phyloP scores from a whole-genome alignment of 2,113 vertebrate species.

The Jacana jacana region DNA sequence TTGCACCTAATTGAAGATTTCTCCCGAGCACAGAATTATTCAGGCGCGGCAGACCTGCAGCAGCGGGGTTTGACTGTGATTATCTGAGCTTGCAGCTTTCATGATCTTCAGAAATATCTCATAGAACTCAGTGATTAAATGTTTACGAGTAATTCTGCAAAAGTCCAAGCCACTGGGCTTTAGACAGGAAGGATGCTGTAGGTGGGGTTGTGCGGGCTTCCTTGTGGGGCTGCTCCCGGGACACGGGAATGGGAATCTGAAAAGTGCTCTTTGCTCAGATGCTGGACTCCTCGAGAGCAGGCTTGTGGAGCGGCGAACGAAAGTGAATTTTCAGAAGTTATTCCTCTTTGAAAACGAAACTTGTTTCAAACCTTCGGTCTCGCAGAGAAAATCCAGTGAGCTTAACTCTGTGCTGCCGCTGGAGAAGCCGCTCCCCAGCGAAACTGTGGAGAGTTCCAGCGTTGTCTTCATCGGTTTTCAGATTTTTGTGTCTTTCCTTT shows the following conservation, averaged over 20 bases:
- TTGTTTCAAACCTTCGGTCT: constrained; percentile 32
- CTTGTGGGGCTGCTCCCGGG: neutral
- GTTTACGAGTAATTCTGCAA: constrained; percentile 18
- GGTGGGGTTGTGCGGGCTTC: constrained; percentile 17
- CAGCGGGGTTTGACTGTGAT: neutral
- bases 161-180: constrained; percentile 31
- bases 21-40: neutral
- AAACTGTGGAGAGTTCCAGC: neutral
- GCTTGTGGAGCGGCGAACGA: neutral
- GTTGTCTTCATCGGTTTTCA: constrained; percentile 3
- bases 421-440: neutral
- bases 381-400: constrained; percentile 19
- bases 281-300: neutral
- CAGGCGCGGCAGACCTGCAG: neutral
- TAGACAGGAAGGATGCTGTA: neutral
- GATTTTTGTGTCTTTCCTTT: constrained; percentile 42
- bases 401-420: constrained; percentile 42
- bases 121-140: constrained; percentile 12
- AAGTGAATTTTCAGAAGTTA: constrained; percentile 20
- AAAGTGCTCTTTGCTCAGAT: neutral
- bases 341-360: neutral
- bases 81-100: constrained; percentile 19
- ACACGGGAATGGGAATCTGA: neutral
- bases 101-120: constrained; percentile 1
- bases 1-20: neutral